Conservation (phyloP, 1,140 invertebrate genomes). For the Colletes latitarsis region DNA sequence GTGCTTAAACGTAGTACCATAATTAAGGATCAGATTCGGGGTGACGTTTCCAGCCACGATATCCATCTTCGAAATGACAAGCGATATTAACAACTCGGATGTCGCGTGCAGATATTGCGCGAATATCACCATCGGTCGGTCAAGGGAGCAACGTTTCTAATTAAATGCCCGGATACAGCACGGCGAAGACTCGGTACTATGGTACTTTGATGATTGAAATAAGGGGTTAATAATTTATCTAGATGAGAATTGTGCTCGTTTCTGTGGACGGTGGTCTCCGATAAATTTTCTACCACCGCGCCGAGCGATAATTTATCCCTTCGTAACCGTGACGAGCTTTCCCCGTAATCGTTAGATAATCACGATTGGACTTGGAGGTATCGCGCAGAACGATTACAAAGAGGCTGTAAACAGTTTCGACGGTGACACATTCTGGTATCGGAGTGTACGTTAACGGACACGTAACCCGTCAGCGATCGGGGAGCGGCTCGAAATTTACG, state of each 20-base stretch:
- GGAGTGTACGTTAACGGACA: slow-evolving; percentile 12
- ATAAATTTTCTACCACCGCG: too few species aligned
- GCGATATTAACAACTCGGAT: slow-evolving; percentile 53
- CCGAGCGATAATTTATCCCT: slow-evolving; percentile 26
- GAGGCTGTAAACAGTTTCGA: slow-evolving; percentile 43
- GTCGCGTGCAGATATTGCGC: slow-evolving; percentile 49
- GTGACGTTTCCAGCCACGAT: slow-evolving; percentile 9
- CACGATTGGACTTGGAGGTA: slow-evolving; percentile 5
- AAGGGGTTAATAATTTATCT: too few species aligned
- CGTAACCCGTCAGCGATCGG: slow-evolving; percentile 23
- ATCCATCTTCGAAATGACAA: slow-evolving; percentile 41
- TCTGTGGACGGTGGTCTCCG: too few species aligned
- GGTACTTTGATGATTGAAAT: slow-evolving; percentile 15
- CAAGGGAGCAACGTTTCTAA: slow-evolving; percentile 51
- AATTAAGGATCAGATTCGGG: background rate
- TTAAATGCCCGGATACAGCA: slow-evolving; percentile 65
- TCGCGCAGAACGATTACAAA: slow-evolving; percentile 21
- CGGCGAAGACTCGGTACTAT: slow-evolving; percentile 57
- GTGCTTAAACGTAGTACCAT: background rate
- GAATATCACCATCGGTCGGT: slow-evolving; percentile 30
- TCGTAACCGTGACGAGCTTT: slow-evolving; percentile 16
- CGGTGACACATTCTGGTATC: slow-evolving; percentile 25
- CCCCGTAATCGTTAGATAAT: slow-evolving; percentile 17
- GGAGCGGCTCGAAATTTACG: slow-evolving; percentile 34
- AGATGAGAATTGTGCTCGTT: too few species aligned